Conservation (phyloP, 2,113 vertebrate species). For the Danionella cerebrum region DNA sequence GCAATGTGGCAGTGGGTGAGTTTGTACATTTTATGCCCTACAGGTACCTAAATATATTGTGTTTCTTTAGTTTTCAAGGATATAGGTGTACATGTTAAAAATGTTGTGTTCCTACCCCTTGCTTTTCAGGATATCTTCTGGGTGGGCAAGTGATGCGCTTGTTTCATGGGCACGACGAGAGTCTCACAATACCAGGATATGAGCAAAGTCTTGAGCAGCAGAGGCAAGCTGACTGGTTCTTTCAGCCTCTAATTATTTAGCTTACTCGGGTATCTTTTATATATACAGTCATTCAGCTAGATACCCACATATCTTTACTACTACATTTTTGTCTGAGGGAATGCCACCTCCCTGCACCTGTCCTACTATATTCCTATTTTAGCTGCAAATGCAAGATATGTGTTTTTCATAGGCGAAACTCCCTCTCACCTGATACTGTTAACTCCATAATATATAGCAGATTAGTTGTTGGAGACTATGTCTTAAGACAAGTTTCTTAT, state of each 20-base stretch:
- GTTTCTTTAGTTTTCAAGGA: not conserved
- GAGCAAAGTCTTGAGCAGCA: constrained; percentile 78
- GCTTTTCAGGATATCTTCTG: constrained; percentile 72
- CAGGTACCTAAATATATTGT: not conserved
- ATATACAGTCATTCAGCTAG: no score
- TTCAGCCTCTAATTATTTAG: not conserved
- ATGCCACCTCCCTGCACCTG: no score
- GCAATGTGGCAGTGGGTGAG: constrained; percentile 82
- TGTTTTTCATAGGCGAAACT: no score
- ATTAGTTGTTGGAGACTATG: no score
- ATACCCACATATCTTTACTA: no score
- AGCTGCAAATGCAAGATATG: no score
- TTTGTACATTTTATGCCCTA: not conserved
- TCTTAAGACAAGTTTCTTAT: no score
- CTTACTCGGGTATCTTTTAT: no score
- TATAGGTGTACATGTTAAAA: not conserved
- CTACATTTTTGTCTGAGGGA: no score
- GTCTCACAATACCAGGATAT: constrained; percentile 83
- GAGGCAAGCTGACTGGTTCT: constrained; percentile 61
- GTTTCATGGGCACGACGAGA: constrained; percentile 92
- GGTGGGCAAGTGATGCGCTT: constrained; percentile 91
- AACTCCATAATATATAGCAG: no score
- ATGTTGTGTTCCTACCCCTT: not conserved
- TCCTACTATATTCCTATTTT: no score
- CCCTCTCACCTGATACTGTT: no score